Conservation (phyloP, 1,140 invertebrate species). For the Agraylea sexmaculata region DNA sequence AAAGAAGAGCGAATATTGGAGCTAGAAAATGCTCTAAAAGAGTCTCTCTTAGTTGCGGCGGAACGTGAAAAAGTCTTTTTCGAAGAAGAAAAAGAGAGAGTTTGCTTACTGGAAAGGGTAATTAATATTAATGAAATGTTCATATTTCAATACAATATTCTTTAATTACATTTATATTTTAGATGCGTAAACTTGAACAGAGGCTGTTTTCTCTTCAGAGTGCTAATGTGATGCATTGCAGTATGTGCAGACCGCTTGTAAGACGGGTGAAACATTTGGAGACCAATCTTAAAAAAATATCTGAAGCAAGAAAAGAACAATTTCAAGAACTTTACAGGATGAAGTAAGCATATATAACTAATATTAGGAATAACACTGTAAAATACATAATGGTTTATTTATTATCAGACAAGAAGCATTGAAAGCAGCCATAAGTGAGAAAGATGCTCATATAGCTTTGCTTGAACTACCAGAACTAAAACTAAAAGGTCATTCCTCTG, state of each 20-base stretch:
- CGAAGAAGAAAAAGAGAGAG: constrained; percentile 45
- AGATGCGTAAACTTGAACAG: constrained; percentile 64
- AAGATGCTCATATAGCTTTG: constrained; percentile 73
- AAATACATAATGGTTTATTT: constrained; percentile 1
- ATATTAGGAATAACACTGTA: constrained; percentile 3
- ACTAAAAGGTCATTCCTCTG: constrained; percentile 47
- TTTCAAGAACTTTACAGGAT: constrained; percentile 64
- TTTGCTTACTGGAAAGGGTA: constrained; percentile 51
- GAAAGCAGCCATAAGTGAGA: constrained; percentile 70
- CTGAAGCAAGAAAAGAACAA: constrained; percentile 52
- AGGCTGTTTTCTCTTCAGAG: constrained; percentile 55
- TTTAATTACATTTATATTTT: constrained; percentile 17
- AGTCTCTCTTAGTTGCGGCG: constrained; percentile 50
- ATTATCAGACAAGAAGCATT: constrained; percentile 66
- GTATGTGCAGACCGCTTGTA: constrained; percentile 50
- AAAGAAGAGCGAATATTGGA: constrained; percentile 55
- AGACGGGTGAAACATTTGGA: constrained; percentile 47
- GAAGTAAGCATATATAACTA: constrained; percentile 47
- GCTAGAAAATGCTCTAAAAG: constrained; percentile 64
- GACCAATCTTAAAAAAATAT: constrained; percentile 40
- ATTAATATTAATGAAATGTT: not conserved
- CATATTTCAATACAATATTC: not conserved
- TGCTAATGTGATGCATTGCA: constrained; percentile 51
- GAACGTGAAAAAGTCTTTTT: constrained; percentile 51
- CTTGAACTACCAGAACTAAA: constrained; percentile 67